These are phyloP conservation scores for Lynx canadensis DNA, from an alignment of 2,113 vertebrate genomes.

Conservation along the genomic window DNA sequence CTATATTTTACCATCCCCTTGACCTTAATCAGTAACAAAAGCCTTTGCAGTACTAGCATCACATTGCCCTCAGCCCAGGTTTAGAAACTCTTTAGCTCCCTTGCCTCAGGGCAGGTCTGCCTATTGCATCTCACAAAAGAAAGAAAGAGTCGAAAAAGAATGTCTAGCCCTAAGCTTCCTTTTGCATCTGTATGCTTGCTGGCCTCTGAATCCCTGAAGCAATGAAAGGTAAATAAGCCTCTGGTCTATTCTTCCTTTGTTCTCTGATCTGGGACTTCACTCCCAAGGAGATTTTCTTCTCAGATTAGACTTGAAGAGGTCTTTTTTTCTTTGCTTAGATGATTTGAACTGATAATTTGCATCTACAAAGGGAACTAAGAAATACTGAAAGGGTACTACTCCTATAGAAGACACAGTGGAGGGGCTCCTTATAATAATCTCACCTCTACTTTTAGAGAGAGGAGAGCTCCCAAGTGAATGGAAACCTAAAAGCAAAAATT, in stretches of 20 bases:
- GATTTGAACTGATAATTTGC: conserved; percentile 67
- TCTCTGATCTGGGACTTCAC: conserved; percentile 41
- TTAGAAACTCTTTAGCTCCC: conserved; percentile 53
- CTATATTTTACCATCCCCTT: conserved; percentile 25
- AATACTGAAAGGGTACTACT: conserved; percentile 15
- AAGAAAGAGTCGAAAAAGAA: conserved; percentile 28
- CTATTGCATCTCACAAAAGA: conserved; percentile 43
- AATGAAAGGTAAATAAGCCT: conserved; percentile 64
- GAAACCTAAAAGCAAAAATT: conserved; percentile 28
- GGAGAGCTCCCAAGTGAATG: background rate
- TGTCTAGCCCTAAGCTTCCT: conserved; percentile 58
- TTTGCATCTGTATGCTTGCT: conserved; percentile 46
- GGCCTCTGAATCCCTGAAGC: conserved; percentile 30
- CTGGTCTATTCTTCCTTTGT: conserved; percentile 72
- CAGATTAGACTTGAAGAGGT: conserved; percentile 57
- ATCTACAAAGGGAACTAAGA: conserved; percentile 64
- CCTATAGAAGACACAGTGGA: background rate
- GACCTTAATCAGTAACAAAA: conserved; percentile 39
- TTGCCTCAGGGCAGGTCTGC: conserved; percentile 51
- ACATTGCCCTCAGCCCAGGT: background rate
- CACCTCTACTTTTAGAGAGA: background rate
- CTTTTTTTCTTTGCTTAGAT: conserved; percentile 58
- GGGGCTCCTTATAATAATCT: background rate
- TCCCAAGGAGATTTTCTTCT: conserved; percentile 67
- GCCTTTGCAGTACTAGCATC: background rate